Base-by-base conservation (phyloP, 2,797 vertebrate species). In the Sciurus vulgaris region DNA sequence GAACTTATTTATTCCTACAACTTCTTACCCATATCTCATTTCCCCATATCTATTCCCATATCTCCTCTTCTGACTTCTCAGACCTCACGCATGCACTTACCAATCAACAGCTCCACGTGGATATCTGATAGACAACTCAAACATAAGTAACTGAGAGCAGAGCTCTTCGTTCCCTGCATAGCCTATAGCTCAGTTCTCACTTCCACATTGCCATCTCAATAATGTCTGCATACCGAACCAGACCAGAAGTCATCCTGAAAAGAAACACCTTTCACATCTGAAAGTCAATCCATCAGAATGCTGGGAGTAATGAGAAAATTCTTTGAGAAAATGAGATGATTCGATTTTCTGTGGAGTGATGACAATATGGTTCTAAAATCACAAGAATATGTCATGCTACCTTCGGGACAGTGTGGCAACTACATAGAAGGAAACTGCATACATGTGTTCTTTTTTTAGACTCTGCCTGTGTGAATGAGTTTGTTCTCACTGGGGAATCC, bases 401-500 rank as follows among this genome's bases (percentile, higher is more conserved):
- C 24, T 93, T 94, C 38, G 38, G 7, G 15, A 78, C 28, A 24
- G 8, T 7, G 67, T 89, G 70, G 17, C n/a, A 63, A 51, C 28
- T 51, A 2, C 61, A 33, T n/a, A 79, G 41, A 70, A 61, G 9
- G 35, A 85, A 93, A 18, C 11, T 30, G 14, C 56, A 44, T 47
- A 74, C 67, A 35, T 83, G 17, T 33, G 26, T 91, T 95, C 56
- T 70, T 86, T 63, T 49, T 77, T 87, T 85, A 51, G 59, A 61
- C 14, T 70, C 17, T 30, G 51, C 24, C 6, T 87, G 3, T 85
- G 26, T 85, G 61, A 81, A 78, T 20, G 51, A 44, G 26, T 51
- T 81, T 63, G 0, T 86, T 89, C 35, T 88, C 33, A n/a, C 9
- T 65, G 41, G 70, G 24, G 17, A 54, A 59, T 49, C 47, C 28